phyloP scores from a whole-genome alignment of 2,888 invertebrate genomes.

The Folsomia candida region DNA sequence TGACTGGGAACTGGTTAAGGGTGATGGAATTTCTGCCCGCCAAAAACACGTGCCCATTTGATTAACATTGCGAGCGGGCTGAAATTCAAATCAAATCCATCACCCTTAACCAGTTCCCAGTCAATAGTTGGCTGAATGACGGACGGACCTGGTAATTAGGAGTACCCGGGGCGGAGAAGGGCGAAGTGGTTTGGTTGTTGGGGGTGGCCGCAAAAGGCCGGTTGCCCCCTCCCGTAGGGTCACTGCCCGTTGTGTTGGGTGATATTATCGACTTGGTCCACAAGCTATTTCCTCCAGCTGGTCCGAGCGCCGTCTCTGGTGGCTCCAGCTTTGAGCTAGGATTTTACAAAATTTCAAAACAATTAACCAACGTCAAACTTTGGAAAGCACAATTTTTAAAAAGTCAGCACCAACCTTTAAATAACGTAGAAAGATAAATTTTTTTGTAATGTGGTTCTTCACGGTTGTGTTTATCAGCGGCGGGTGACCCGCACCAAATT shows the following conservation, averaged over 20 bases:
- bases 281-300: slow-evolving; percentile 50
- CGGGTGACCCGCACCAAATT: no score
- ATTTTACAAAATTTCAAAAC: slow-evolving; percentile 5
- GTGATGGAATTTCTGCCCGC: no score
- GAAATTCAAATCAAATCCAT: no score
- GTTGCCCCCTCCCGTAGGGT: slow-evolving; percentile 50
- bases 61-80: no score
- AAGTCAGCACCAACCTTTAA: no score
- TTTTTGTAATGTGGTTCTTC: no score
- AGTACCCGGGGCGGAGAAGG: slow-evolving; percentile 50
- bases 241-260: slow-evolving; percentile 51
- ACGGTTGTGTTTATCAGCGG: no score
- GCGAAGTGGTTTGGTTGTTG: slow-evolving; percentile 51
- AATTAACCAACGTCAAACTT: not conserved
- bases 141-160: slow-evolving; percentile 50
- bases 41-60: no score
- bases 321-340: slow-evolving; percentile 51
- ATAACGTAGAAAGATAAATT: no score
- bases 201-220: slow-evolving; percentile 50
- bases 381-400: not conserved
- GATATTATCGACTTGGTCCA: slow-evolving; percentile 52
- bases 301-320: slow-evolving; percentile 50
- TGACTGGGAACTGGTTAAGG: no score
- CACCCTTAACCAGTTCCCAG: no score
- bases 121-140: no score